These are phyloP conservation scores for Drosophila rellima DNA, from an alignment of 2,888 invertebrate species.

Conservation along the genomic window DNA sequence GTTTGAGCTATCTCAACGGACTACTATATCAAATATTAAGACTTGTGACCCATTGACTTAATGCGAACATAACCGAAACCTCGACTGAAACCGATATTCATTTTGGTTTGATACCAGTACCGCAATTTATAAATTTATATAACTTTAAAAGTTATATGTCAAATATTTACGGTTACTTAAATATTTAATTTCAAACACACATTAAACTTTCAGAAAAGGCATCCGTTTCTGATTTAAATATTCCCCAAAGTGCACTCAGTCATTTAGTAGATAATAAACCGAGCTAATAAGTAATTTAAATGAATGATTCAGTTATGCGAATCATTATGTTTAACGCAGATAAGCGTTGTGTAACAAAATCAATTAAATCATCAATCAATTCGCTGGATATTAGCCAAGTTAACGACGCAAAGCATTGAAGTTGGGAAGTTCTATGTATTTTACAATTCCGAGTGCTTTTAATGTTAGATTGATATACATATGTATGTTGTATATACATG, in stretches of 20 bases:
- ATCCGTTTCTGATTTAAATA: not conserved
- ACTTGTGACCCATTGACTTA: too few relatives aligned
- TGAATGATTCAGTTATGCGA: slow-evolving; percentile 22
- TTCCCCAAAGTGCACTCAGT: slow-evolving; percentile 14
- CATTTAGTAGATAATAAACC: slow-evolving; percentile 30
- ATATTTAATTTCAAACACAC: not conserved
- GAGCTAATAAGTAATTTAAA: slow-evolving; percentile 1
- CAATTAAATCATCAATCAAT: slow-evolving; percentile 53
- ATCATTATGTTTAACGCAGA: slow-evolving; percentile 12
- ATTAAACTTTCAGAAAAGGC: not conserved
- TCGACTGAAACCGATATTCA: too few relatives aligned
- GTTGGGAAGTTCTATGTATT: not conserved
- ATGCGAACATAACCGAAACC: too few relatives aligned
- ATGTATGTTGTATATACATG: not conserved
- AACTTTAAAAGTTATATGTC: not conserved
- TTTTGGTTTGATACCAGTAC: too few relatives aligned
- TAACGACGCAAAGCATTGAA: slow-evolving; percentile 1
- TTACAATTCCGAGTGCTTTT: slow-evolving; percentile 6
- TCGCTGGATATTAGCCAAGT: slow-evolving; percentile 32
- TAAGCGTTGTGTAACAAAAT: slow-evolving; percentile 23
- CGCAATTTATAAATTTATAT: not conserved
- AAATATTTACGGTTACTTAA: not conserved
- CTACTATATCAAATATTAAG: too few relatives aligned
- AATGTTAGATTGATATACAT: slow-evolving; percentile 11
- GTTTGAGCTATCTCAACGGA: too few relatives aligned